These are phyloP conservation scores for Apocheima hispidaria DNA, from an alignment of 2,888 invertebrate species.

Conservation along the genomic window DNA sequence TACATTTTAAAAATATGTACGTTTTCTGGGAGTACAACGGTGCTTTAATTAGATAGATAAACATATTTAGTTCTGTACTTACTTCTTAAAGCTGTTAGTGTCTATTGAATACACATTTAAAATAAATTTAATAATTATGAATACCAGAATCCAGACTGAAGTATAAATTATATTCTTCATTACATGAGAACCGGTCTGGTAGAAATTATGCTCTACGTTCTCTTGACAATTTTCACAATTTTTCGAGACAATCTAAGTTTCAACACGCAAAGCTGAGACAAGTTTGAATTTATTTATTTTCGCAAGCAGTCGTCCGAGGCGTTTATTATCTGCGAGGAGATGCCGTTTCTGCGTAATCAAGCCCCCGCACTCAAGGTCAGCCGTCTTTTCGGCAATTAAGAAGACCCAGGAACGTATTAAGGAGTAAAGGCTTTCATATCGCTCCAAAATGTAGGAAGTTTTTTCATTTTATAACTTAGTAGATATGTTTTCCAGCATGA, in stretches of 20 bases:
- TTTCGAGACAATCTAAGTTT: conserved; percentile 2
- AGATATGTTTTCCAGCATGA: too few relatives aligned
- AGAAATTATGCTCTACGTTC: neutral
- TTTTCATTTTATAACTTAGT: too few relatives aligned
- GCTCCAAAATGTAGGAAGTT: too few relatives aligned
- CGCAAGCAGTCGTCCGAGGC: conserved; percentile 36
- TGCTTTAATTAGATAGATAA: too few relatives aligned
- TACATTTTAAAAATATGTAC: too few relatives aligned
- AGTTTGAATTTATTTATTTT: conserved; percentile 43
- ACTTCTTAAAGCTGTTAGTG: too few relatives aligned
- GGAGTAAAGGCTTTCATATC: conserved; percentile 3
- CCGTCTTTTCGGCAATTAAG: conserved; percentile 48
- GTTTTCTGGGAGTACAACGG: too few relatives aligned
- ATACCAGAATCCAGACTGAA: too few relatives aligned
- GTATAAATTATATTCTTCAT: neutral
- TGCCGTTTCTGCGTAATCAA: conserved; percentile 49
- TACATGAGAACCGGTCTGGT: neutral
- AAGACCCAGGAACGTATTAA: conserved; percentile 26
- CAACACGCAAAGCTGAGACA: conserved; percentile 18
- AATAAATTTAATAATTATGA: too few relatives aligned
- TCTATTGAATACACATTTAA: too few relatives aligned
- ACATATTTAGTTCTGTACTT: too few relatives aligned
- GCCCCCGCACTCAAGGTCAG: conserved; percentile 43
- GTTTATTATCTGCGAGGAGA: conserved; percentile 44
- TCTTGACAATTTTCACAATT: conserved; percentile 10